A percentile compares a stretch with the other conserved stretches of the same genome.
These are phyloP conservation scores for Enteromius radiatus DNA, from an alignment of 2,797 vertebrate species.

Conservation along the genomic window DNA sequence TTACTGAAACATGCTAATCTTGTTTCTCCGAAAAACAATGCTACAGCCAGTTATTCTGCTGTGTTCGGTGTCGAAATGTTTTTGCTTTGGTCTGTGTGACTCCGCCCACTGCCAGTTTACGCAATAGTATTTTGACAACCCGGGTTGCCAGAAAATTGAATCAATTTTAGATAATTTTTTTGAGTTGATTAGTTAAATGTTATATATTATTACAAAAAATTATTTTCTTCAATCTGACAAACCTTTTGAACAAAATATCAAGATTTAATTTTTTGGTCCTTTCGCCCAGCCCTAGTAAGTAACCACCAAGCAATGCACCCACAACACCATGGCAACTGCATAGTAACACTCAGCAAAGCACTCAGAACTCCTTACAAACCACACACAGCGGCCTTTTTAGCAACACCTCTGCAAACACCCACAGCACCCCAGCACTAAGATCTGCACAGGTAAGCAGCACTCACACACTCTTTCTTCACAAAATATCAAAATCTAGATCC, in stretches of 20 bases:
- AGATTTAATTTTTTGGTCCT: not conserved
- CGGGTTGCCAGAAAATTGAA: not conserved
- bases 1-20: too few species aligned
- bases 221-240: not conserved
- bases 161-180: too few species aligned
- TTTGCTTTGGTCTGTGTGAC: not conserved
- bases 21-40: too few species aligned
- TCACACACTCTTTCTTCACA: not conserved
- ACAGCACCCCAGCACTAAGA: not conserved
- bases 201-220: not conserved
- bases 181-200: not conserved
- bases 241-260: not conserved
- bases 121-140: not conserved
- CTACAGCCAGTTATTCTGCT: not conserved
- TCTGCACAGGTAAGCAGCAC: conserved; percentile 3
- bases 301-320: not conserved
- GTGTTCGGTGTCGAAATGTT: not conserved
- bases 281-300: not conserved
- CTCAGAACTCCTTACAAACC: not conserved
- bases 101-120: not conserved
- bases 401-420: conserved; percentile 34
- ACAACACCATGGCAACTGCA: not conserved
- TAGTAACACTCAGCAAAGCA: not conserved
- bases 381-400: not conserved
- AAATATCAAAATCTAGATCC: not conserved